phyloP scores from a whole-genome alignment of 2,888 invertebrate genomes.

The Drosophila kambysellisi region DNA sequence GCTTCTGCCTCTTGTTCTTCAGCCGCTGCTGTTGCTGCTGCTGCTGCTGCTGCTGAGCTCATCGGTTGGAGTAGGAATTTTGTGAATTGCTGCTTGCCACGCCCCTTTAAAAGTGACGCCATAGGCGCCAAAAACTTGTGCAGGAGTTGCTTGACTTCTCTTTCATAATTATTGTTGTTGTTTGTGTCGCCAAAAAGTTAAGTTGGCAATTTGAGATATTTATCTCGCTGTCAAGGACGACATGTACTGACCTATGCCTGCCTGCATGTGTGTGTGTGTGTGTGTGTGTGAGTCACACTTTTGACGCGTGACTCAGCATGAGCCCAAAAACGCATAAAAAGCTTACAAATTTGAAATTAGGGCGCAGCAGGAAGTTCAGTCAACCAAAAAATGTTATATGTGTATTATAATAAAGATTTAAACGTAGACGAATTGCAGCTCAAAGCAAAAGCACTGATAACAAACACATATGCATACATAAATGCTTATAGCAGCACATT shows the following conservation, averaged over 20 bases:
- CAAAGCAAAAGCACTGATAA: conserved; percentile 7
- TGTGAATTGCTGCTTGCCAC: conserved; percentile 39
- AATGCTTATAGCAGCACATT: not conserved
- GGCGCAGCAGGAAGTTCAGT: conserved; percentile 30
- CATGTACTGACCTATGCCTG: conserved; percentile 27
- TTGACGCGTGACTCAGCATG: conserved; percentile 59
- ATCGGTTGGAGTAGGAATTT: conserved; percentile 26
- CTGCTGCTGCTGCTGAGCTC: conserved; percentile 32
- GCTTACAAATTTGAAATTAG: conserved; percentile 25
- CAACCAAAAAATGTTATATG: conserved; percentile 1
- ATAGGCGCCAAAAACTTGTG: conserved; percentile 45
- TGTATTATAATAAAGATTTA: not conserved
- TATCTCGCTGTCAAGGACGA: conserved; percentile 62
- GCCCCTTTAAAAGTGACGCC: conserved; percentile 63
- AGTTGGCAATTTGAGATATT: conserved; percentile 63
- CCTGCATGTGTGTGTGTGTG: conserved; percentile 19
- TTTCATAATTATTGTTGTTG: conserved; percentile 9
- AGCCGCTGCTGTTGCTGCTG: not conserved
- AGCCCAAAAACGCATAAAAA: conserved; percentile 1
- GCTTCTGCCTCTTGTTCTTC: not conserved
- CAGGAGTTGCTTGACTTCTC: conserved; percentile 23
- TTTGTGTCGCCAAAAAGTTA: conserved; percentile 34
- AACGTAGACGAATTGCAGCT: conserved; percentile 6
- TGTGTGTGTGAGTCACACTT: conserved; percentile 60
- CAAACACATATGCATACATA: not conserved